Conservation (phyloP, 1,140 invertebrate genomes). For the Drosophila subpulchrella region DNA sequence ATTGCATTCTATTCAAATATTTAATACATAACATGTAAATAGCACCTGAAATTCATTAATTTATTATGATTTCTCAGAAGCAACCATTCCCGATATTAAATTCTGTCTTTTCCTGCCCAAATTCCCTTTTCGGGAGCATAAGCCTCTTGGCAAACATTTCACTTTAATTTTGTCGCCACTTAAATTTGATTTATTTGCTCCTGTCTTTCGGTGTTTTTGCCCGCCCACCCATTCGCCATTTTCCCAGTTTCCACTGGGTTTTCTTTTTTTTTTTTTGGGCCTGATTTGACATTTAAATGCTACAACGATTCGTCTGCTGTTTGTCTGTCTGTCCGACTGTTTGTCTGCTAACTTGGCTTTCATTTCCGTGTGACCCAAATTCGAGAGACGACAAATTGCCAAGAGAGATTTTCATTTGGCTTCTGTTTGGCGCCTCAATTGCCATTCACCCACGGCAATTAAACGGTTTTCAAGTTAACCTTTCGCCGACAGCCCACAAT, state of each 20-base stretch:
- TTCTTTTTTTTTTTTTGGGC: conserved; percentile 3
- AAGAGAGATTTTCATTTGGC: conserved; percentile 27
- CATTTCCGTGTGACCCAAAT: conserved; percentile 46
- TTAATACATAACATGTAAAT: neutral
- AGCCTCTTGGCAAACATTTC: conserved; percentile 16
- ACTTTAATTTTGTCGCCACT: conserved; percentile 44
- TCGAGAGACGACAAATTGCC: conserved; percentile 29
- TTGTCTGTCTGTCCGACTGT: neutral
- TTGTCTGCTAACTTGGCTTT: conserved; percentile 37
- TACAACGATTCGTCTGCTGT: conserved; percentile 21
- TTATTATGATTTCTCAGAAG: neutral
- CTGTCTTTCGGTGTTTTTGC: conserved; percentile 13
- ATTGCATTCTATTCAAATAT: no score
- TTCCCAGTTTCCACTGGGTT: neutral
- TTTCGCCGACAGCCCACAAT: conserved; percentile 33
- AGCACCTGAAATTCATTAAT: neutral
- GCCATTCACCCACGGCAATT: conserved; percentile 45
- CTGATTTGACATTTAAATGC: conserved; percentile 44
- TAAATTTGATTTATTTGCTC: conserved; percentile 49
- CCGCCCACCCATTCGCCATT: neutral
- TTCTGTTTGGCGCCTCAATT: conserved; percentile 37
- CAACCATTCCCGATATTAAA: neutral
- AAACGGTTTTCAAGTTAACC: conserved; percentile 31
- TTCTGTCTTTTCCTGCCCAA: neutral
- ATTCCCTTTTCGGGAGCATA: neutral